Base-by-base conservation (phyloP, 2,888 invertebrate genomes). In the Aspidiotus destructor region DNA sequence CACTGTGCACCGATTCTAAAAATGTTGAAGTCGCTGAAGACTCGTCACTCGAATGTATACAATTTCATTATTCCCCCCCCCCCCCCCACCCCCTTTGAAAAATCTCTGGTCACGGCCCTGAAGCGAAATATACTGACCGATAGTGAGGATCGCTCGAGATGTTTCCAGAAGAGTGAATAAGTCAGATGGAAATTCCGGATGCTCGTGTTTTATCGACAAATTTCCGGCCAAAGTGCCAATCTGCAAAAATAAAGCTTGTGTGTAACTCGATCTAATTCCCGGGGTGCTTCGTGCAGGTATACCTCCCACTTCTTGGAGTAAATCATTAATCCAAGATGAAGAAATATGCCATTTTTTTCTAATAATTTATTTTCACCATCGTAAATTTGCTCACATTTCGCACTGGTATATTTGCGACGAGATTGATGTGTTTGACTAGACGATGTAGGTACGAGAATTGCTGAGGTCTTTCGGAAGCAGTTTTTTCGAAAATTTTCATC, bases 141-240 rank as follows among this genome's bases (percentile, higher is more conserved):
- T 75, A n/a, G 80, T 80, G 7, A 85, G 73, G 41, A 77, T 76
- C 0, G 84, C 84, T 57, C 82, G 81, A 13, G 83, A 82, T 1
- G 85, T 83, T 76, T 82, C 83, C 13, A 87, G 74, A 8, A 86
- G 77, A 6, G 86, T 76, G 73, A 83, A 87, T 10, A 88, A 74
- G 74, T 89, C 88, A 0, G 88, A 88, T 9, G 85, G 84, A 75
- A 88, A 89, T 68, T 85, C 85, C 3, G 77, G 80, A 72, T 86
- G 81, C 9, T 78, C 74, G 74, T 87, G 81, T 75, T 88, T 88
- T 69, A 86, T 81, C 78, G 84, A 83, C 69, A 88, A 75, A 74
- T 88, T 88, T 0, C 88, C 88, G 11, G 84, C 87, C 69, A 88
- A 77, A 6, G 84, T 83, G 44, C 85, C 87, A 69, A 71, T 70